These are phyloP conservation scores for Bimastos eiseni DNA, from an alignment of 2,888 invertebrate species.

Conservation along the genomic window DNA sequence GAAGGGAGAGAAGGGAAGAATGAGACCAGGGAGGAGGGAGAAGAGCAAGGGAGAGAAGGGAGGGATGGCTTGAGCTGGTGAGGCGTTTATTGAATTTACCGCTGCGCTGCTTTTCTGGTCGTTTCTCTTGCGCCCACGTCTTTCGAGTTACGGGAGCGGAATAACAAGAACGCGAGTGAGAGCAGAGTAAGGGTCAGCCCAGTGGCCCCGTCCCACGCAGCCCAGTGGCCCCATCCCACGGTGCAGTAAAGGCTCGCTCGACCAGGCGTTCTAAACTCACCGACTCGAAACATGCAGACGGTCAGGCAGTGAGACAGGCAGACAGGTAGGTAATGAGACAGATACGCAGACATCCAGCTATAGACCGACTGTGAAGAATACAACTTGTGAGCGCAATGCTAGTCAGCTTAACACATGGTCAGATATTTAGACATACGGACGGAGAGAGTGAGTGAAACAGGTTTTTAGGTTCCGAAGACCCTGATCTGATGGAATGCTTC, in stretches of 20 bases:
- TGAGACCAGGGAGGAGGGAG: background rate
- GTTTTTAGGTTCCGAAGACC: too few species aligned
- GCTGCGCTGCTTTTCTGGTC: background rate
- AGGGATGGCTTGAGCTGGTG: background rate
- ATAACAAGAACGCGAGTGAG: conserved; percentile 7
- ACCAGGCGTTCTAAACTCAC: background rate
- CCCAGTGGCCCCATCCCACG: background rate
- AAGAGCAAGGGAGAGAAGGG: background rate
- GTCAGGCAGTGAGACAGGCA: background rate
- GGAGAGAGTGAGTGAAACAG: too few species aligned
- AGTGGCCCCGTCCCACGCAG: too few species aligned
- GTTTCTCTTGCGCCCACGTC: background rate
- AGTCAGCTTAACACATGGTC: background rate
- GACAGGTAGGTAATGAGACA: too few species aligned
- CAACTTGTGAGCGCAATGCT: background rate
- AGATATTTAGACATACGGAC: background rate
- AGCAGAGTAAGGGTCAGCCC: background rate
- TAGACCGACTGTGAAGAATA: background rate
- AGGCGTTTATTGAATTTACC: conserved; percentile 13
- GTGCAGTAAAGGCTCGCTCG: background rate
- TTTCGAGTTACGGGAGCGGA: background rate
- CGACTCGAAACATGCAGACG: background rate
- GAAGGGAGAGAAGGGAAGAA: background rate
- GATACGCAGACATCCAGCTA: background rate
- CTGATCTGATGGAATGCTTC: too few species aligned